Evolutionary conservation across 2,113 vertebrate species (phyloP).

Genomic region (Thamnophis sirtalis): DNA sequence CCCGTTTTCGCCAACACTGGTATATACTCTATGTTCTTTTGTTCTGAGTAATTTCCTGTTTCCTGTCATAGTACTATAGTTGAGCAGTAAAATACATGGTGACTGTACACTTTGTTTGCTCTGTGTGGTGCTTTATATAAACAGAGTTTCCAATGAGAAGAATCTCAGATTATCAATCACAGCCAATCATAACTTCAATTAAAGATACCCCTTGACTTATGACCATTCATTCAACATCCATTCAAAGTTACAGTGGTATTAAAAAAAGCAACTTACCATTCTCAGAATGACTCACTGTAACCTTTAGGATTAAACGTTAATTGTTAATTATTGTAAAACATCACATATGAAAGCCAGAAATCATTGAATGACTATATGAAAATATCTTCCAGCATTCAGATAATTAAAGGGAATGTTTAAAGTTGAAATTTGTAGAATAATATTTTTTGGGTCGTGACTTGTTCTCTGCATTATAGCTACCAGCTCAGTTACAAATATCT

Average conservation of each 20-base stretch:
- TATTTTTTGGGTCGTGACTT: background rate
- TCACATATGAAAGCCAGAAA: background rate
- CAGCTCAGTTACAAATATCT: background rate
- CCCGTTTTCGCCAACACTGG: no score
- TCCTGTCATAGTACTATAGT: background rate
- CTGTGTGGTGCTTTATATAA: background rate
- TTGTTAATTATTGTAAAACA: background rate
- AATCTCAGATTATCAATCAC: background rate
- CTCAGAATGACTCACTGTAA: background rate
- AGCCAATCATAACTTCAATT: background rate
- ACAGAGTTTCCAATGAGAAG: background rate
- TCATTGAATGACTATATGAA: background rate
- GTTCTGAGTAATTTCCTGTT: background rate
- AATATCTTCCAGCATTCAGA: background rate
- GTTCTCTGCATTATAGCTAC: background rate
- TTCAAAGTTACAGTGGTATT: background rate
- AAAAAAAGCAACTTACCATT: background rate
- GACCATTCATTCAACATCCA: background rate
- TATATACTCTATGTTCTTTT: background rate
- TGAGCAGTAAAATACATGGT: background rate
- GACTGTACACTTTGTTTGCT: background rate
- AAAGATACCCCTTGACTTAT: background rate
- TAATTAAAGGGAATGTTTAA: background rate
- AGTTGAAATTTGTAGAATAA: background rate
- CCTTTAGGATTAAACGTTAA: background rate